Evolutionary conservation across 1,140 invertebrate genomes (phyloP), one percentile per base, ranked within the genome.

Genomic region (Akabosia matsudoensis): DNA sequence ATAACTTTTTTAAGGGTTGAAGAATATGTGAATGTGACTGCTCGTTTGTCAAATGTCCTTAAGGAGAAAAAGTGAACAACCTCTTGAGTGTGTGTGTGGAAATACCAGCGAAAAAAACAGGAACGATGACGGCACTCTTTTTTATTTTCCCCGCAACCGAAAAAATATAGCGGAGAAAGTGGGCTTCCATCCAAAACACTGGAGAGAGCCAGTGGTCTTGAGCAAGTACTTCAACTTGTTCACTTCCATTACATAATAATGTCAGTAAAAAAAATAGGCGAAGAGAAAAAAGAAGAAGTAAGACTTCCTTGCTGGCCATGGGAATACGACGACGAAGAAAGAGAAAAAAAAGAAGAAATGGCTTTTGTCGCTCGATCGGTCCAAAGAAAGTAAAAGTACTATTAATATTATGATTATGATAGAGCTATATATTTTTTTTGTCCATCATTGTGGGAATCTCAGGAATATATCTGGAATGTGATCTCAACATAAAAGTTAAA

Each of bases 21-120:
- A 45, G 18, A 45, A 45, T 45, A 45, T 45, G 37, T 45, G 37
- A 45, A 45, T 45, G 37, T 45, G 37, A 45, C 37, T 45, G 37
- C 37, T 45, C 37, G 37, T 45, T 14, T 61, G 54, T 61, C 54
- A 61, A 61, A 61, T 61, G 54, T 61, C 54, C 54, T 61, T 61
- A n/a, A 61, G 24, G 54, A 7, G 24, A 22, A 22, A 61, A 61
- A 45, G 37, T 45, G 37, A 45, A 45, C 37, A 45, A 45, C 37
- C 37, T 45, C 18, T 45, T 18, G 7, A 45, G 7, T 18, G 18
- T 18, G 18, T 7, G 37, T 10, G 37, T 18, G 7, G 18, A 18
- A 45, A 18, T 10, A 18, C 37, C 37, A 45, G 37, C 37, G 18
- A 45, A 45, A 45, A 18, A 45, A 45, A 18, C 37, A 45, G 18